Base-by-base conservation (phyloP, 2,797 vertebrate genomes). In the Tangara arthus region DNA sequence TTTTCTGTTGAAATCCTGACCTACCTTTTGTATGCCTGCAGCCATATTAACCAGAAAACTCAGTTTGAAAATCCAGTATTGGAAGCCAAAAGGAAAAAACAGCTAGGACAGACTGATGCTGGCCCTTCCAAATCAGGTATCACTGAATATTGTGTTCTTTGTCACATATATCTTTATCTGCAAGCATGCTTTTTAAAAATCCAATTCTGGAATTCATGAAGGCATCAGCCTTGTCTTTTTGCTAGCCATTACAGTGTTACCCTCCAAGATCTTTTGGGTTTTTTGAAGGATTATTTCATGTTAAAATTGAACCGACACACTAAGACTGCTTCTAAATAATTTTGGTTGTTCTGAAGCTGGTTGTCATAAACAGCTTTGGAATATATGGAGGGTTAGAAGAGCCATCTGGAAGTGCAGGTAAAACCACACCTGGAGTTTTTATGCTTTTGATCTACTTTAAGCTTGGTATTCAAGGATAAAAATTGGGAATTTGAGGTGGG, bases 11-110 rank as follows among this genome's bases (percentile, higher is more conserved):
- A 92, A 87, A 65, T 75, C 86, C 49, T 97, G 79, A 85, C 70
- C 49, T 83, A 2, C 46, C 15, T 94, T 92, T 90, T 96, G 41
- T 96, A 3, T 87, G 76, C 91, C 69, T 96, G 34, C 97, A 99
- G 99, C 96, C 99, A 99, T 83, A 99, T 99, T 95, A 99, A 99
- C 97, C 99, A 99, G 98, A 99, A 99, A 98, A 99, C 99, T 46
- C 99, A 99, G 96, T 99, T 99, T 98, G 99, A 99, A 98, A 99
- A 99, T 95, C 99, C 99, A 24, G 99, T 99, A 23, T 95, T 98
- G 97, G 99, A 99, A 97, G 99, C 99, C 50, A 99, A 99, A 98
- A 98, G 98, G 39, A 99, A 98, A 96, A 98, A 98, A 75, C 98
- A 98, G 56, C 95, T 98, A 26, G 98, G 97, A 92, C 97, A 97